Base-by-base conservation (phyloP, 2,888 invertebrate species). In the Dioctria linearis region DNA sequence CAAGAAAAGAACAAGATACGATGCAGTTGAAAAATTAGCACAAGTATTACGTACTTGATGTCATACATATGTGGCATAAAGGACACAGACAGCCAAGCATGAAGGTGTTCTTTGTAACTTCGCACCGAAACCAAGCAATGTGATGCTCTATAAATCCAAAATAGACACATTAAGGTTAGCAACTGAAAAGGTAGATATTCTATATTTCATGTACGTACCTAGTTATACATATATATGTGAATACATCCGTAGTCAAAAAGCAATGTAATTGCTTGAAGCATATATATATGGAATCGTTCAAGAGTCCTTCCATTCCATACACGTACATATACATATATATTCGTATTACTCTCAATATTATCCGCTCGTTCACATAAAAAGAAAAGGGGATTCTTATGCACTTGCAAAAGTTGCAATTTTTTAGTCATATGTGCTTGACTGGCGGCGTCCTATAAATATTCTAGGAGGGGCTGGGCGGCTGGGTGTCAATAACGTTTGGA, bases 381-480 rank as follows among this genome's bases (percentile, higher is more conserved):
- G 25, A 46, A 5, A 46, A 46, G 25, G 43, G 42, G 43, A 25
- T 46, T 5, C 67, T 67, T 67, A 42, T 49, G 46, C 67, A 67
- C 67, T 46, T 67, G 67, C 67, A 42, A 25, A 46, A 67, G 67
- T 67, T 67, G 67, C 67, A 67, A 67, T 67, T 67, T 67, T 46
- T 8, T n/a, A 43, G 46, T 43, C 67, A 67, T 67, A 46, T 67
- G 67, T 46, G 67, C 67, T 67, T 67, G 67, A 67, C 67, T 42
- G 67, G 67, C 67, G 49, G 25, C 25, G 25, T 25, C 25, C 25
- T 25, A 25, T 25, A 25, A 25, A 25, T 25, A 1, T 25, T 25
- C 25, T 1, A 25, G 25, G 25, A 25, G 25, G 25, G 25, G 25
- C 25, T 25, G 25, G 25, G 25, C 25, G 25, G 25, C 25, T 25